Evolutionary conservation across 1,140 invertebrate genomes (phyloP), one percentile per base, ranked within the genome.

Genomic region (Drosophila auraria): DNA sequence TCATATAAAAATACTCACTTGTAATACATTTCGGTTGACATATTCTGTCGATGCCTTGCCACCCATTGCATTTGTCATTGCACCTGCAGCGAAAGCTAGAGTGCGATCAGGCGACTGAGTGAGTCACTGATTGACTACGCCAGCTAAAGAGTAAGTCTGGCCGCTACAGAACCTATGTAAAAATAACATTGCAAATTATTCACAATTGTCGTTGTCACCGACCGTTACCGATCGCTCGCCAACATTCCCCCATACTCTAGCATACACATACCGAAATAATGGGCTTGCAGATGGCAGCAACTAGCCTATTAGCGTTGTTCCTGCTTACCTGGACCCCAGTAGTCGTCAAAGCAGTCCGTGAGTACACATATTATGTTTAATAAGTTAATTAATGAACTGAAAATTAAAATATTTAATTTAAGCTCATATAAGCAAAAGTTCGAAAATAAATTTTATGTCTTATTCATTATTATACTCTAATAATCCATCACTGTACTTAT

Each of bases 281-380:
- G 91, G 91, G 91, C 83, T 79, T 92, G 91, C 91, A 91, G 87
- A 87, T 91, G 86, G 91, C 91, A 92, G 80, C 79, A 62, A 79
- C 60, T 65, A 75, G 86, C 56, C 66, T 92, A 42, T 59, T 83
- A 78, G 84, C 62, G 77, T 78, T 82, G 72, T 81, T 92, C 79
- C 78, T 92, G 65, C 80, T 87, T 75, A 80, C 82, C 78, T 91
- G 91, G 91, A 77, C 75, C 49, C 89, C 91, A 73, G 42, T 53
- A 71, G 54, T 69, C 75, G 82, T 91, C 62, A 86, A 92, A 92
- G 91, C 91, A 91, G 86, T 84, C 91, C 91, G 91, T 92, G 76
- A 92, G 91, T 92, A 92, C 59, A 78, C 42, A n/a, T n/a, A n/a
- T n/a, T n/a, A n/a, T n/a, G 33, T 11, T 49, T 62, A 25, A 40